Evolutionary conservation across 2,888 invertebrate genomes (phyloP).

Genomic region (Sisyra terminalis): DNA sequence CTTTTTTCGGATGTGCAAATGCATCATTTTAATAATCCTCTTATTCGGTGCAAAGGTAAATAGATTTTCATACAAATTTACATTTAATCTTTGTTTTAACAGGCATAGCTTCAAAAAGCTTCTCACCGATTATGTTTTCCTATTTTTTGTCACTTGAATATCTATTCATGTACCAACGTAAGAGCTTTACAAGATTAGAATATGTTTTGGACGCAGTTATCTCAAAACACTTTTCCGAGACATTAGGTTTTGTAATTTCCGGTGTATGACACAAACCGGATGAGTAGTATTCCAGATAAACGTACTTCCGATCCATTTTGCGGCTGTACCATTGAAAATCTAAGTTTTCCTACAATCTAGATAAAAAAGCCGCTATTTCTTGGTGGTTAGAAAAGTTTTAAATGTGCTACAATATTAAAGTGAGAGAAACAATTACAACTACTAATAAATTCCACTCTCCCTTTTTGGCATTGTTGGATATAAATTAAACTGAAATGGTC

Average conservation of each 20-base stretch:
- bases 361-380: too few relatives aligned
- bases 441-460: not conserved
- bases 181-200: too few relatives aligned
- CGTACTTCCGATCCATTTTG: not conserved
- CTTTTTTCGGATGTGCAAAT: not conserved
- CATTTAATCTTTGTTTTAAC: constrained; percentile 9
- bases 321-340: not conserved
- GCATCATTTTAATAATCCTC: not conserved
- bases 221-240: constrained; percentile 1
- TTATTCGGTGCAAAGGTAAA: constrained; percentile 6
- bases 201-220: too few relatives aligned
- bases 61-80: constrained; percentile 8
- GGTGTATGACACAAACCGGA: not conserved
- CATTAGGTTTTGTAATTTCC: constrained; percentile 1
- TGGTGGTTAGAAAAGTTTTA: too few relatives aligned
- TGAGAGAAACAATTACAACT: not conserved
- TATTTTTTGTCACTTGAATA: too few relatives aligned
- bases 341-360: not conserved
- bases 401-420: too few relatives aligned
- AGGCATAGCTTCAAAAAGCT: not conserved
- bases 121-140: too few relatives aligned
- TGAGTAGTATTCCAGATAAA: too few relatives aligned
- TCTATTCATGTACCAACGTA: too few relatives aligned
- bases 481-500: not conserved
- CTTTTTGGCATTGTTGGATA: not conserved